Conservation (phyloP, 2,888 invertebrate genomes). For the Melikaiella ostensackeni region DNA sequence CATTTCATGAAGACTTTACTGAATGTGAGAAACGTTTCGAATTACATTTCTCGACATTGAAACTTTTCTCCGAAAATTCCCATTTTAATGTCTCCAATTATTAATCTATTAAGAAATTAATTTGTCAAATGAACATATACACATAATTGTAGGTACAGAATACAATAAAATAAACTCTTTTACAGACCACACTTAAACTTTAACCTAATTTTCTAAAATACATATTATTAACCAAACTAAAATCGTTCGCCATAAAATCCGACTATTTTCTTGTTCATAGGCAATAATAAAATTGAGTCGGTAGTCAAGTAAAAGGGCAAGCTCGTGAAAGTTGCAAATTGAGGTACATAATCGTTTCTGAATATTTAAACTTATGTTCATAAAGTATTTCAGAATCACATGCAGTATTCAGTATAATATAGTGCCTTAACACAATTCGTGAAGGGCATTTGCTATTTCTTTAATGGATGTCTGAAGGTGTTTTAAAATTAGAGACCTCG, state of each 20-base stretch:
- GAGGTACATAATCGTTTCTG: slow-evolving; percentile 22
- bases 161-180: background rate
- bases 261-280: slow-evolving; percentile 13
- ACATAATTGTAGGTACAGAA: background rate
- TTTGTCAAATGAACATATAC: background rate
- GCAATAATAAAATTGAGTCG: slow-evolving; percentile 26
- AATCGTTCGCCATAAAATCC: background rate
- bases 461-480: background rate
- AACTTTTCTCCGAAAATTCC: too few species aligned
- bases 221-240: background rate
- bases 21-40: too few species aligned
- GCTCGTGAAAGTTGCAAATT: slow-evolving; percentile 32
- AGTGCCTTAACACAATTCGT: background rate
- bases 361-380: slow-evolving; percentile 14
- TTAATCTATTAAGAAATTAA: too few species aligned
- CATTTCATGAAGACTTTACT: too few species aligned
- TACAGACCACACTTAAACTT: background rate
- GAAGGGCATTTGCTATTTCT: background rate
- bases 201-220: background rate
- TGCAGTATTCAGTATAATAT: background rate
- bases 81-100: too few species aligned
- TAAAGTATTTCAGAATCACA: slow-evolving; percentile 6
- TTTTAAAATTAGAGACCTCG: background rate
- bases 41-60: too few species aligned
- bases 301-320: slow-evolving; percentile 28